Evolutionary conservation across 2,113 vertebrate species (phyloP).

Genomic region (Galeopterus variegatus): DNA sequence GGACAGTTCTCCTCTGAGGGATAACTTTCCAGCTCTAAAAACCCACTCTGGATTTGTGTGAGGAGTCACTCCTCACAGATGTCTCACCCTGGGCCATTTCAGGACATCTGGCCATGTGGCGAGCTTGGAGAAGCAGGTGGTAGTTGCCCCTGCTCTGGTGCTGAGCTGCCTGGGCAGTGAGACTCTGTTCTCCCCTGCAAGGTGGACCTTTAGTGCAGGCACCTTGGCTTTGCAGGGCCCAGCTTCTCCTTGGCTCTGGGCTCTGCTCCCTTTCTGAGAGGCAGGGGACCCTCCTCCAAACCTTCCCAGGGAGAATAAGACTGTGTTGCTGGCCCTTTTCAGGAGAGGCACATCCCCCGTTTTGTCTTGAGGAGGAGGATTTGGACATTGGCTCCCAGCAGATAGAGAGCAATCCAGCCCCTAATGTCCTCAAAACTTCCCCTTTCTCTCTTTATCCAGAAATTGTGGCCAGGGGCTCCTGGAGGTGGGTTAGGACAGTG

Average conservation of each 20-base stretch:
- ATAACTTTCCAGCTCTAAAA: background rate
- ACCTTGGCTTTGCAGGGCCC: background rate
- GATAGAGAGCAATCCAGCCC: background rate
- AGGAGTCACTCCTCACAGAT: accelerated
- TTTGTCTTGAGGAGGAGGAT: background rate
- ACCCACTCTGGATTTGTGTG: background rate
- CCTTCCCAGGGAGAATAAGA: no score
- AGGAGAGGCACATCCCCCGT: background rate
- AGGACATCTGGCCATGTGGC: background rate
- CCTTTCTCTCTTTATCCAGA: background rate
- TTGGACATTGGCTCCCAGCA: background rate
- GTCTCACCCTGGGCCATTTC: background rate
- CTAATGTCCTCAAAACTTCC: background rate
- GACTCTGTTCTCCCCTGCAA: background rate
- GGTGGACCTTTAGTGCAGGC: background rate
- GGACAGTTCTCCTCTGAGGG: accelerated
- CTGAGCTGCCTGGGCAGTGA: background rate
- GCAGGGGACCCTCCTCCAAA: background rate
- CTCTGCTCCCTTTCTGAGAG: background rate
- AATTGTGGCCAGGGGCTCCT: background rate
- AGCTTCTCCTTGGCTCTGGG: background rate
- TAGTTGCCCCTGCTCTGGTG: background rate
- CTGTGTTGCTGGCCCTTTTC: background rate
- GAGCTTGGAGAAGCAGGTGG: background rate
- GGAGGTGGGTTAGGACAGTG: background rate